Conservation (phyloP, 2,888 invertebrate species). For the Nipponacmea schrenckii region DNA sequence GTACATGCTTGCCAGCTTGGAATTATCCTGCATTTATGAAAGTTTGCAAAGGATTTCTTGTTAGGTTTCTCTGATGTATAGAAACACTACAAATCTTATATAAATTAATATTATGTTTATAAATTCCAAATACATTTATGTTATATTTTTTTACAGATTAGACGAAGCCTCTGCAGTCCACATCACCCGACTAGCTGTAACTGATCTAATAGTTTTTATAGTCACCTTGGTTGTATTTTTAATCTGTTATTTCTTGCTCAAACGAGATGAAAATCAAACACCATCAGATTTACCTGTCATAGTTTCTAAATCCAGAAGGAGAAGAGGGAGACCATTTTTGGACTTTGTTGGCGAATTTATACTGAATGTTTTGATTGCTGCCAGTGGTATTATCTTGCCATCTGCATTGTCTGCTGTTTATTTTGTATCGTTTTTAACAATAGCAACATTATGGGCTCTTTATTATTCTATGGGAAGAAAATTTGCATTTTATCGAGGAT, state of each 20-base stretch:
- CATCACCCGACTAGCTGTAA: conserved; percentile 57
- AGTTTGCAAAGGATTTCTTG: no score
- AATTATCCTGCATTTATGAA: no score
- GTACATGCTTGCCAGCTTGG: no score
- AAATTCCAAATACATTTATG: not conserved
- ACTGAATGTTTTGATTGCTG: conserved; percentile 53
- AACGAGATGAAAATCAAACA: conserved; percentile 15
- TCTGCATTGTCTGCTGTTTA: conserved; percentile 86
- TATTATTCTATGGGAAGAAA: conserved; percentile 80
- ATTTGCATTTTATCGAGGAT: conserved; percentile 73
- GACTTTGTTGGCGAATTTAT: conserved; percentile 53
- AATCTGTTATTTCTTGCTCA: conserved; percentile 17
- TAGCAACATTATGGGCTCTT: conserved; percentile 79
- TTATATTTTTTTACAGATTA: conserved; percentile 41
- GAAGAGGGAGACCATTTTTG: conserved; percentile 35
- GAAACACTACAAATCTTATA: no score
- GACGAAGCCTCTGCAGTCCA: conserved; percentile 46
- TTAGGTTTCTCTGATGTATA: no score
- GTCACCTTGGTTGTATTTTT: conserved; percentile 52
- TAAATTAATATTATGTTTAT: no score
- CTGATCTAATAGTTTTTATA: conserved; percentile 58
- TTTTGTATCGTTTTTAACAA: conserved; percentile 84
- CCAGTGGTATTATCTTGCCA: conserved; percentile 80
- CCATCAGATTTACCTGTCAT: conserved; percentile 20
- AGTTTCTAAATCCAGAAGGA: conserved; percentile 29